Evolutionary conservation across 2,888 invertebrate genomes (phyloP), one percentile per base, ranked within the genome.

Genomic region (Pelosia muscerda): DNA sequence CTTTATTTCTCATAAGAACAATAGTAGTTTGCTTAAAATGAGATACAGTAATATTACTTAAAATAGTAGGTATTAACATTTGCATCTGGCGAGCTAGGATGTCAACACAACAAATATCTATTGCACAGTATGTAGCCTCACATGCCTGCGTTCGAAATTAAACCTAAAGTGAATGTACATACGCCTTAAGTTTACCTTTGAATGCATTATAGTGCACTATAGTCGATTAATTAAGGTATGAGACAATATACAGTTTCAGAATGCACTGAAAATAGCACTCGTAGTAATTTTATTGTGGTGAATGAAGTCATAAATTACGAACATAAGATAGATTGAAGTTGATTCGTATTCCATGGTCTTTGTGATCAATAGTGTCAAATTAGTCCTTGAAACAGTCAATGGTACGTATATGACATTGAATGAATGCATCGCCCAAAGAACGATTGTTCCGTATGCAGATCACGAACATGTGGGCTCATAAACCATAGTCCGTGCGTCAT

Each of bases 371-470:
- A 68, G 31, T 66, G 65, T 71, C 64, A 72, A 63, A 75, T 72
- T 59, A 23, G 66, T 76, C 78, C 82, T 81, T 81, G 80, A 77
- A 69, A 67, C 59, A 69, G 63, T 79, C 67, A 77, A 77, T 73
- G 79, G 66, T 70, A 63, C 38, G 65, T 69, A 76, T 73, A 60
- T 77, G 82, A 71, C 81, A 77, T 80, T 81, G 79, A 81, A 72
- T 73, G 78, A 63, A 74, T 77, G 78, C 81, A 80, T 69, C 79
- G 71, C 69, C 69, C 63, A 65, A 74, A 75, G 72, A 68, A 38
- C 67, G 58, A 67, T 23, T 63, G 55, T 55, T 65, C 64, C 80
- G 60, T 63, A 80, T 80, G 78, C 80, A 57, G 70, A 75, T 71
- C 80, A 80, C 82, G 79, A 71, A 55, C 67, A 42, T 34, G 65